Conservation (phyloP, 2,888 invertebrate genomes). For the Ichneumoninae sp. region DNA sequence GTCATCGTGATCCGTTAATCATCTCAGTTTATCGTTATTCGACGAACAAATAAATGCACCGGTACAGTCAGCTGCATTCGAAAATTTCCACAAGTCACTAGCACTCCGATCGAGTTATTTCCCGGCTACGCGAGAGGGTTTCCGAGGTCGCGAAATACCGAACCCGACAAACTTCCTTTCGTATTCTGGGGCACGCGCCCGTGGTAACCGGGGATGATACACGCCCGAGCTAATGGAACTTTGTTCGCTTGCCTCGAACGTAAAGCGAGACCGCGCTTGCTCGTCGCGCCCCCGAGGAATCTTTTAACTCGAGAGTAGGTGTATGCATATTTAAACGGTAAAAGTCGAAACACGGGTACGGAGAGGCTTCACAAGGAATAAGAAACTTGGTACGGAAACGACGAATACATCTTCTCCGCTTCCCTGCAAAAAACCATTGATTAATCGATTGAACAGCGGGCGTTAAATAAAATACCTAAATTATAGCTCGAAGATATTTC, state of each 20-base stretch:
- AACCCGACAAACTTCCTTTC: constrained; percentile 1
- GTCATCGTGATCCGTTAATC: neutral
- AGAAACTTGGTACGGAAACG: neutral
- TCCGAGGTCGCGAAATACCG: neutral
- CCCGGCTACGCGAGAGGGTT: neutral
- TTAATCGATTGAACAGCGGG: neutral
- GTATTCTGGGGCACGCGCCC: constrained; percentile 30
- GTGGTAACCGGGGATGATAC: constrained; percentile 8
- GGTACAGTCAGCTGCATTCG: neutral
- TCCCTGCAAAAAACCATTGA: neutral
- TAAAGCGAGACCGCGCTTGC: neutral
- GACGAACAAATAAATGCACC: neutral
- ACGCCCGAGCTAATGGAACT: constrained; percentile 32
- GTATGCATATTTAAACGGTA: neutral
- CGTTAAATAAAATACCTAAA: neutral
- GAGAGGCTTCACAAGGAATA: neutral
- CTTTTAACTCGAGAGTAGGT: constrained; percentile 25
- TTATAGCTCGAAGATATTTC: neutral
- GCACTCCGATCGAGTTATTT: neutral
- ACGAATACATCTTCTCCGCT: neutral
- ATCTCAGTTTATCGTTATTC: neutral
- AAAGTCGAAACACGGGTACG: neutral
- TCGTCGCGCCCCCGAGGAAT: neutral
- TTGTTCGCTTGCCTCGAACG: constrained; percentile 23
- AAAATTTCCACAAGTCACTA: neutral